Percentiles rank a stretch among this genome's conserved stretches.
Conservation (phyloP, 2,797 vertebrate genomes). For the Prionace glauca region DNA sequence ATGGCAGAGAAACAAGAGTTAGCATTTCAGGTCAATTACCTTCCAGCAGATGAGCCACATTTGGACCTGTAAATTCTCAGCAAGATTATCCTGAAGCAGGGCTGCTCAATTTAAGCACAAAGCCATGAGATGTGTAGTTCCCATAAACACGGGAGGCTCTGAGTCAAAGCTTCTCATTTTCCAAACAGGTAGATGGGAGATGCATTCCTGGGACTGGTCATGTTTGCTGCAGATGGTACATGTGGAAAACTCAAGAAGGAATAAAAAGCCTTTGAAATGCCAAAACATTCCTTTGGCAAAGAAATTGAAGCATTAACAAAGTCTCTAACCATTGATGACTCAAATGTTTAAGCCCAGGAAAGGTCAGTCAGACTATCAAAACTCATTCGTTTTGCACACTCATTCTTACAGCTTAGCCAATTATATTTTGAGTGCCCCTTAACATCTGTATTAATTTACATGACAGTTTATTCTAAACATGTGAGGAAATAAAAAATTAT, state of each 20-base stretch:
- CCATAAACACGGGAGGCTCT: no score
- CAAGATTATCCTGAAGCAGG: neutral
- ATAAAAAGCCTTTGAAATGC: neutral
- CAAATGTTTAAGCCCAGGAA: neutral
- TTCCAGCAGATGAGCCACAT: neutral
- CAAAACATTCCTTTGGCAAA: neutral
- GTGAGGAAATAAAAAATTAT: neutral
- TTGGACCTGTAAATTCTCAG: neutral
- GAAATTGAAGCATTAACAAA: neutral
- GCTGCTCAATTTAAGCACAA: neutral
- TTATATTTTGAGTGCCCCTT: neutral
- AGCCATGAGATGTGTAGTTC: neutral
- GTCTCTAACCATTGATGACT: no score
- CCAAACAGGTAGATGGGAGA: no score
- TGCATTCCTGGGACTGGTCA: neutral
- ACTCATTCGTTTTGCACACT: neutral
- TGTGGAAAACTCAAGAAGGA: neutral
- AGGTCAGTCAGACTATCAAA: slow-evolving; percentile 9
- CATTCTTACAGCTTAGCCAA: neutral
- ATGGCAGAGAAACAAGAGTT: neutral
- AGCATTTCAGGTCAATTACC: neutral
- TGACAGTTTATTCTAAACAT: neutral
- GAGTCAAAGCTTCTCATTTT: no score
- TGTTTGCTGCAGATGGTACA: neutral
- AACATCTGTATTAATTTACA: neutral